Evolutionary conservation across 1,140 invertebrate species (phyloP).

Genomic region (Drosophila elegans): DNA sequence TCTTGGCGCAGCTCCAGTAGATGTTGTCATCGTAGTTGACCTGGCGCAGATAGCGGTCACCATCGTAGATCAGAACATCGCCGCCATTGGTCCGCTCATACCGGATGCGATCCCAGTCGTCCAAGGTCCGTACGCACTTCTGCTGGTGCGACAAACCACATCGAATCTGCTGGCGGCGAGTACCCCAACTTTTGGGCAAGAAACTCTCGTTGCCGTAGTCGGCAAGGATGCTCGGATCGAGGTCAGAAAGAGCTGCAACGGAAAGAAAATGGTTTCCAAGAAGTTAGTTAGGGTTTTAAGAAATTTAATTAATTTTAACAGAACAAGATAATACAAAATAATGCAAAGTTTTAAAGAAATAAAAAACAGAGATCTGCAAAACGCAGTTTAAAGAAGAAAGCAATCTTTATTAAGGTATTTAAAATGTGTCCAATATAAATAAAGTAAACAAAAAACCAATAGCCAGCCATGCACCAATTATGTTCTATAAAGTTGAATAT

Average conservation of each 20-base stretch:
- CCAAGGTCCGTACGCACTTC: slow-evolving; percentile 48
- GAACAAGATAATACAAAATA: background rate
- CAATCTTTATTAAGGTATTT: too few species aligned
- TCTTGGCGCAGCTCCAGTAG: slow-evolving; percentile 53
- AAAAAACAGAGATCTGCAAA: background rate
- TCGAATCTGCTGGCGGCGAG: slow-evolving; percentile 14
- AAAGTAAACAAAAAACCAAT: slow-evolving; percentile 1
- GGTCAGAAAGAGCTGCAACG: slow-evolving; percentile 36
- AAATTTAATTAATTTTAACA: too few species aligned
- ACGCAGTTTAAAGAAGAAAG: background rate
- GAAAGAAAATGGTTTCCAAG: background rate
- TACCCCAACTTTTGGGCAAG: slow-evolving; percentile 31
- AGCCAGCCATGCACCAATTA: background rate
- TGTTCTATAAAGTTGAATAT: slow-evolving; percentile 1
- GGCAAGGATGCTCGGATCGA: slow-evolving; percentile 48
- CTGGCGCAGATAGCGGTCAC: slow-evolving; percentile 34
- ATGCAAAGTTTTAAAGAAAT: background rate
- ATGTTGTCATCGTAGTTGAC: slow-evolving; percentile 37
- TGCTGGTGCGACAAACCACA: slow-evolving; percentile 19
- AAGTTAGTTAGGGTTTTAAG: background rate
- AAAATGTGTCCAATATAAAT: background rate
- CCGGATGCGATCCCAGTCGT: slow-evolving; percentile 70
- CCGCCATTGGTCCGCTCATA: slow-evolving; percentile 43
- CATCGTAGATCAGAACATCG: slow-evolving; percentile 47
- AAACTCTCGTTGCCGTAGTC: slow-evolving; percentile 70